These are phyloP conservation scores for Machimus atricapillus DNA, from an alignment of 2,888 invertebrate species.

Conservation along the genomic window DNA sequence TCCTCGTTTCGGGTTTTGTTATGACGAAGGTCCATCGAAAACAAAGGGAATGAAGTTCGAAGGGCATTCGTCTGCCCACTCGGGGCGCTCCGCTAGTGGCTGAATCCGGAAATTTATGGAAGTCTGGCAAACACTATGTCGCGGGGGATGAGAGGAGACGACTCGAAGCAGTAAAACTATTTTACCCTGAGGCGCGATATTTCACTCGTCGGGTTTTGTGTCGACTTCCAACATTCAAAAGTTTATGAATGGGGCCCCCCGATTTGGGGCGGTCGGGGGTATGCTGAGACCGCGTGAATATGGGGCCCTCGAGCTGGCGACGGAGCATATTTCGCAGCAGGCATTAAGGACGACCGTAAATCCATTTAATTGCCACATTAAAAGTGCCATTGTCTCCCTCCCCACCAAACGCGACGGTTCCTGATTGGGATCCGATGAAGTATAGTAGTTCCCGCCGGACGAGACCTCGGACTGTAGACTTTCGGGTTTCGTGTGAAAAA, in stretches of 20 bases:
- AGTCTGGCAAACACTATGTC: neutral
- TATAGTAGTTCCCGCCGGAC: neutral
- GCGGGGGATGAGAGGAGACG: neutral
- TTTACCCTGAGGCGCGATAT: conserved; percentile 2
- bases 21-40: conserved; percentile 17
- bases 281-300: neutral
- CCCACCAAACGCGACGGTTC: neutral
- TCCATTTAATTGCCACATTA: conserved; percentile 42
- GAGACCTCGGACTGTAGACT: neutral
- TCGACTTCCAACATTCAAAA: neutral
- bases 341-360: conserved; percentile 44
- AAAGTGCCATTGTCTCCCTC: conserved; percentile 23
- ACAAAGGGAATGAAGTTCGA: neutral
- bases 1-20: neutral
- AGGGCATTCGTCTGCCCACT: neutral
- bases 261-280: neutral
- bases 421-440: conserved; percentile 15
- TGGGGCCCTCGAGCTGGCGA: conserved; percentile 9
- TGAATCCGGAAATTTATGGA: conserved; percentile 4
- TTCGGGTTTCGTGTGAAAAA: neutral
- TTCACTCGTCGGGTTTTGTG: conserved; percentile 2
- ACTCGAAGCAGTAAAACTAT: neutral
- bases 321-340: conserved; percentile 44
- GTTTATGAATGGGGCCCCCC: neutral
- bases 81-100: neutral